Conservation (phyloP, 2,113 vertebrate genomes). For the Maccullochella peelii region DNA sequence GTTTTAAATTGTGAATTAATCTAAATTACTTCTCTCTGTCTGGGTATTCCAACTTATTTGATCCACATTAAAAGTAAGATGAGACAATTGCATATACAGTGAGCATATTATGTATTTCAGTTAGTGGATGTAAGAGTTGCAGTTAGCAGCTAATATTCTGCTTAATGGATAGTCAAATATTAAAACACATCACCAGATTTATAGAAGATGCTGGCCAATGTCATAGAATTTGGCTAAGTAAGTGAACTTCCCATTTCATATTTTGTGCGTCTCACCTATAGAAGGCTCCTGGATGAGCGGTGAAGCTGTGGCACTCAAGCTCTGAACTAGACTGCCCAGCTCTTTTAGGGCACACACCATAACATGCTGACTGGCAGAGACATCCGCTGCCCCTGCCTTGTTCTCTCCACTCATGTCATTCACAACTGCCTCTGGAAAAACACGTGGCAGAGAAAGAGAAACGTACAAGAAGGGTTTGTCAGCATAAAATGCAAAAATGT, state of each 20-base stretch:
- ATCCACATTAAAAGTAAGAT: background rate
- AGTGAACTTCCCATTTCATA: no score
- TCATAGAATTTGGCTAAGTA: background rate
- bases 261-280: slow-evolving; percentile 85
- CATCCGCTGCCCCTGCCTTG: slow-evolving; percentile 93
- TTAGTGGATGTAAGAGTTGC: background rate
- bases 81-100: background rate
- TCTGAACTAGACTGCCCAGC: slow-evolving; percentile 96
- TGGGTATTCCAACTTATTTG: background rate
- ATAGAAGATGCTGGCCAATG: background rate
- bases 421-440: slow-evolving; percentile 91
- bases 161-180: background rate
- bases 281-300: slow-evolving; percentile 97
- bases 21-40: background rate
- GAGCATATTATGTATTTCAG: background rate
- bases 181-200: background rate
- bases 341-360: slow-evolving; percentile 99
- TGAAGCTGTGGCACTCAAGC: slow-evolving; percentile 94
- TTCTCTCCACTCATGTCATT: slow-evolving; percentile 95
- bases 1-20: background rate
- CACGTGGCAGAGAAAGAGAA: background rate
- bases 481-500: background rate
- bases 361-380: slow-evolving; percentile 97
- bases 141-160: background rate
- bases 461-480: background rate